These are phyloP conservation scores for Stegana nigrithorax DNA, from an alignment of 2,888 invertebrate species.

Conservation along the genomic window DNA sequence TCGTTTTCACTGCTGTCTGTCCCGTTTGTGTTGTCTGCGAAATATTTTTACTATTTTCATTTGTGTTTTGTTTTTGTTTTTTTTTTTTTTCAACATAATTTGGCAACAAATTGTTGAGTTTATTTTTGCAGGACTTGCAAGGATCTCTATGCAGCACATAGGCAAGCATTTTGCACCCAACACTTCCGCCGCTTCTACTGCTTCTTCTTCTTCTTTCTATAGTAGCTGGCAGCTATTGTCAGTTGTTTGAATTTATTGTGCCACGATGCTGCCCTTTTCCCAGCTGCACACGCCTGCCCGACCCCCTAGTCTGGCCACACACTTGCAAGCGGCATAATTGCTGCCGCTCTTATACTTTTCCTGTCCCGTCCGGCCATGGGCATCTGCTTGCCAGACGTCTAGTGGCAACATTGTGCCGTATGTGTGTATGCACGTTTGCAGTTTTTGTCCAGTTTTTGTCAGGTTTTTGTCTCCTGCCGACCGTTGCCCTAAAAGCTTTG, in stretches of 20 bases:
- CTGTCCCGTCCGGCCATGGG: background rate
- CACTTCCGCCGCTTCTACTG: background rate
- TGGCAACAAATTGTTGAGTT: slow-evolving; percentile 51
- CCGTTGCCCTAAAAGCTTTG: background rate
- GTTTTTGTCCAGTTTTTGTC: slow-evolving; percentile 28
- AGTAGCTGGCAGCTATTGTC: background rate
- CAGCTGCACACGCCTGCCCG: background rate
- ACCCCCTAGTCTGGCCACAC: background rate
- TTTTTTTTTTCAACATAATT: slow-evolving; percentile 45
- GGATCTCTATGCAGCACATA: background rate
- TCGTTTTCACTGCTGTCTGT: too few relatives aligned
- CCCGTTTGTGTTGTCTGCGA: background rate
- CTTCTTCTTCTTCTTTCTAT: background rate
- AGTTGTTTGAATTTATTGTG: background rate
- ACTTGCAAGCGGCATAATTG: background rate
- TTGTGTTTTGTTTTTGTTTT: background rate
- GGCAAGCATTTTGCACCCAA: background rate
- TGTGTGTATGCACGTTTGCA: background rate
- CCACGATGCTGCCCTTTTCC: background rate
- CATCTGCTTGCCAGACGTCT: background rate
- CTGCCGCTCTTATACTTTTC: background rate
- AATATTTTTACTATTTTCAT: background rate
- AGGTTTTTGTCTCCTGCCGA: slow-evolving; percentile 19
- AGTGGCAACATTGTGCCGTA: background rate
- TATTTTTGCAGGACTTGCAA: slow-evolving; percentile 29